Conservation (phyloP, 64 coral and sea anemone genomes). For the Stichodactyla mertensii region DNA sequence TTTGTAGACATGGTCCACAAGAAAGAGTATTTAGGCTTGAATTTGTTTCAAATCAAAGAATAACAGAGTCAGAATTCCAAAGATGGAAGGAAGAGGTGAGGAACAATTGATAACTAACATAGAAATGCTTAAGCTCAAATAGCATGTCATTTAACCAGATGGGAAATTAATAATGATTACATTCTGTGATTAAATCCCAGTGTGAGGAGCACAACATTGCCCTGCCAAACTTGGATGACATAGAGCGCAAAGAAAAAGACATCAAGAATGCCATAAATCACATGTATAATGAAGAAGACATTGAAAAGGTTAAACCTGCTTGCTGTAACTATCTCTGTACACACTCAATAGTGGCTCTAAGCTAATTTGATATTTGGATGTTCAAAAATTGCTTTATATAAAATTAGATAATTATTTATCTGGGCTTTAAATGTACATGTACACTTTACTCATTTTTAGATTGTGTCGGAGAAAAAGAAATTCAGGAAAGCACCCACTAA, state of each 20-base stretch:
- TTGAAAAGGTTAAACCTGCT: slow-evolving; percentile 67
- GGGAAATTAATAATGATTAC: neutral
- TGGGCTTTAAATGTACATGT: too few species aligned
- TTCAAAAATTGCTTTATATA: too few species aligned
- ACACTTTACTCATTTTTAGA: slow-evolving; percentile 28
- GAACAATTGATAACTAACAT: neutral
- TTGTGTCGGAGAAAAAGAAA: slow-evolving; percentile 96
- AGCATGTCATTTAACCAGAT: neutral
- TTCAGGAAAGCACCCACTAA: slow-evolving; percentile 96
- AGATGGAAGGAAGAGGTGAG: slow-evolving; percentile 90
- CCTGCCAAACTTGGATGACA: slow-evolving; percentile 68
- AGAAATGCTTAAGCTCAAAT: neutral
- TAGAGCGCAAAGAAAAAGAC: slow-evolving; percentile 72
- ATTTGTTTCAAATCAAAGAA: slow-evolving; percentile 97
- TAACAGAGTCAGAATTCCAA: slow-evolving; percentile 84
- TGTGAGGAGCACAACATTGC: slow-evolving; percentile 75
- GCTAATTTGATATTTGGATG: too few species aligned
- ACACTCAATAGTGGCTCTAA: too few species aligned
- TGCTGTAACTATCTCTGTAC: too few species aligned
- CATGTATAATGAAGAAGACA: slow-evolving; percentile 94
- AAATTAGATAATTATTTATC: too few species aligned
- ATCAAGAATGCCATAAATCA: slow-evolving; percentile 73
- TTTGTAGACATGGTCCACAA: slow-evolving; percentile 78
- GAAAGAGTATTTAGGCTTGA: slow-evolving; percentile 95
- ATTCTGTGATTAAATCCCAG: slow-evolving; percentile 23